Conservation (phyloP, 2,888 invertebrate genomes). For the Tetranychus piercei region DNA sequence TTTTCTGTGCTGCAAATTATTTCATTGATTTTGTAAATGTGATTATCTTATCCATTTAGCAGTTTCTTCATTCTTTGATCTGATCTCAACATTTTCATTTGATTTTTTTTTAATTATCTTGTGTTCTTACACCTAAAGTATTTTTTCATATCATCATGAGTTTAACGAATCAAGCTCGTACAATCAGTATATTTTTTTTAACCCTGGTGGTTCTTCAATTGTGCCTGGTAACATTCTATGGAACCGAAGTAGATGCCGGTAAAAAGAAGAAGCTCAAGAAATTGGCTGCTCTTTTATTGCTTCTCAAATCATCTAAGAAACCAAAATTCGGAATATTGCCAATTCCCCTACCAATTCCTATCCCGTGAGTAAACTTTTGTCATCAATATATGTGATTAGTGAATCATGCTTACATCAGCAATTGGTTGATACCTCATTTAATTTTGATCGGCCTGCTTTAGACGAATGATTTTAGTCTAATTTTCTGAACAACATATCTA, state of each 20-base stretch:
- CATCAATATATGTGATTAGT: not conserved
- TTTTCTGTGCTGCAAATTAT: not conserved
- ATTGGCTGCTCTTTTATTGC: not conserved
- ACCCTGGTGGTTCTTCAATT: not conserved
- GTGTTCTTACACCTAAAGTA: too few relatives aligned
- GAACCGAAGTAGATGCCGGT: slow-evolving; percentile 4
- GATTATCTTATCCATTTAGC: not conserved
- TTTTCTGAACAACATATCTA: too few relatives aligned
- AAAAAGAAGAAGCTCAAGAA: slow-evolving; percentile 7
- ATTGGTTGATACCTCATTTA: too few relatives aligned
- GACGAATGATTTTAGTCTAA: too few relatives aligned
- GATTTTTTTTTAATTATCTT: too few relatives aligned
- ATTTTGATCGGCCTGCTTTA: too few relatives aligned
- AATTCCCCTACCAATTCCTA: slow-evolving; percentile 10
- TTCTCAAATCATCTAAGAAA: slow-evolving; percentile 4
- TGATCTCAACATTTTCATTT: not conserved
- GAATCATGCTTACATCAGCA: not conserved
- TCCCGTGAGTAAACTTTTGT: slow-evolving; percentile 1
- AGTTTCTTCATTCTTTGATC: not conserved
- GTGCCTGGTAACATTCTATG: not conserved
- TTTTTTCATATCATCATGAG: not conserved
- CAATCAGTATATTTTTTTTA: not conserved
- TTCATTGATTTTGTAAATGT: not conserved
- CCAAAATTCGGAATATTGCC: slow-evolving; percentile 9
- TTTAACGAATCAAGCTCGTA: not conserved